These are phyloP conservation scores for Dipus sagitta DNA, from an alignment of 2,797 vertebrate genomes.

Conservation along the genomic window DNA sequence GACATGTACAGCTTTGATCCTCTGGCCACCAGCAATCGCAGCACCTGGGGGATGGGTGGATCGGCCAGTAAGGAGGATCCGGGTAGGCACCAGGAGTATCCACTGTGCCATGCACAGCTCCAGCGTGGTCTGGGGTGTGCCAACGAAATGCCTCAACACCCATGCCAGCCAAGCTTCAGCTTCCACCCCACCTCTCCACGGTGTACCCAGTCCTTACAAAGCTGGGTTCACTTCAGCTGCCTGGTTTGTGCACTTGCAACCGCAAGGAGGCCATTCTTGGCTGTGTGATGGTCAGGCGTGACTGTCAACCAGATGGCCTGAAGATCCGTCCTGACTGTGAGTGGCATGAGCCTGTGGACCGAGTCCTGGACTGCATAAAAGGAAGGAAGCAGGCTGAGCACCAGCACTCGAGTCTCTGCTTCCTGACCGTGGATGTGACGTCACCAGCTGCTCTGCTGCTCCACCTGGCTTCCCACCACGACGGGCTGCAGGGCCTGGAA, in stretches of 20 bases:
- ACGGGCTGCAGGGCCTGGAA: too few species aligned
- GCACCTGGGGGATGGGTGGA: not conserved
- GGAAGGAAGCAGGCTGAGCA: too few species aligned
- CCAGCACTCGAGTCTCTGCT: too few species aligned
- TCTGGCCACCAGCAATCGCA: not conserved
- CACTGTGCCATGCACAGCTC: not conserved
- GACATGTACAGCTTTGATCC: not conserved
- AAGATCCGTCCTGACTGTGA: too few species aligned
- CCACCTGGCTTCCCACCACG: too few species aligned
- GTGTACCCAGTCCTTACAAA: not conserved
- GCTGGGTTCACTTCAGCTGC: not conserved
- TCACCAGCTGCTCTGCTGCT: too few species aligned
- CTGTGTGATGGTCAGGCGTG: too few species aligned
- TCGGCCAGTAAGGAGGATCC: not conserved
- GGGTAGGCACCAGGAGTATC: fast-evolving
- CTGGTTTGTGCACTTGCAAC: not conserved
- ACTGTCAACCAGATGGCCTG: too few species aligned
- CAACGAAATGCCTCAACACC: not conserved
- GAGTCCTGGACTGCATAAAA: too few species aligned
- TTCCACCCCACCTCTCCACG: not conserved
- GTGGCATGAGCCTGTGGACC: too few species aligned
- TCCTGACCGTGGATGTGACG: too few species aligned
- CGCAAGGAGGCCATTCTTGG: not conserved
- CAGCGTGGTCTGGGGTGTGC: not conserved
- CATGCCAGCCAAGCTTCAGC: not conserved